Base-by-base conservation (phyloP, 2,888 invertebrate genomes). In the Melieria omissa region DNA sequence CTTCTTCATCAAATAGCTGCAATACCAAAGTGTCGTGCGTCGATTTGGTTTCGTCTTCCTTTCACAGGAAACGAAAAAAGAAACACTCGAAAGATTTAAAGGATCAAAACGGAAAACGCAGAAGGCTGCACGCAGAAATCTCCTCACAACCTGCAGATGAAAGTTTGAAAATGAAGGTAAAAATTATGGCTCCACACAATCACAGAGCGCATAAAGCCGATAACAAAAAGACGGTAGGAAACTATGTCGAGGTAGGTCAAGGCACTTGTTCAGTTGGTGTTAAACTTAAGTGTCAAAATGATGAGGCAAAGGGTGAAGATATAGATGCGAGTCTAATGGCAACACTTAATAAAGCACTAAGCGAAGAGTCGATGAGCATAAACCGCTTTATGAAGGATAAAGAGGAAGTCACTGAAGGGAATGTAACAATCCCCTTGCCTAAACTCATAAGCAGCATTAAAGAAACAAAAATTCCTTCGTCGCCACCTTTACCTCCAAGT, bases 91-190 rank as follows among this genome's bases (percentile, higher is more conserved):
- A 89, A 80, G 88, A 88, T 72, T 87, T 88, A 0, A 84, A 85
- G 71, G 85, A 86, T 57, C 74, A 84, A 0, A 85, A 83, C 55
- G 82, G 86, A 47, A 90, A 90, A 75, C 87, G 89, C 49, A 82
- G 89, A 57, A 89, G 89, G 79, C 77, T 89, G n/a, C 90, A 90
- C 77, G 90, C 89, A 0, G 89, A 89, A 78, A 90, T 90, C 63
- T 84, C 85, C 2, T 86, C 86, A 0, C 86, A 86, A 46, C 83
- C 85, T 3, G 86, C 88, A 29, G 88, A 89, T 46, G 88, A 88
- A 70, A 86, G 88, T 72, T 80, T 89, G 4, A 89, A 89, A 76
- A 84, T 90, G 80, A 90, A 89, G 78, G 89, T 90, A 5, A 90
- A 90, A 78, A 85, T 90, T 0, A 87, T 85, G 4, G 77, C 87